A percentile compares a stretch with the other conserved stretches of the same genome.
Evolutionary conservation across 2,797 vertebrate species (phyloP).

Genomic region (Pseudomugil gertrudae): DNA sequence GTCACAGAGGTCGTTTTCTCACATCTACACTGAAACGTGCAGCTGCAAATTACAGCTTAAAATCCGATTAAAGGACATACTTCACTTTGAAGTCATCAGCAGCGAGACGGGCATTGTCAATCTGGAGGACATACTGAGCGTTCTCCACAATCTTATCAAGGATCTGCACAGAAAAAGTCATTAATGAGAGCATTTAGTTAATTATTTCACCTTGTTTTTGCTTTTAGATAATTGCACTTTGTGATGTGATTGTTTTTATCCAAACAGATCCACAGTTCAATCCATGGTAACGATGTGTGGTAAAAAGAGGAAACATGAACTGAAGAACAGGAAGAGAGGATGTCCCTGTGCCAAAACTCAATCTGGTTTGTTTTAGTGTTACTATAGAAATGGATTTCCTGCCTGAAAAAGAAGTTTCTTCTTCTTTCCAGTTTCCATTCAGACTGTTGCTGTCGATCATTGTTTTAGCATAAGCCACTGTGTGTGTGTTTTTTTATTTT

Average conservation of each 20-base stretch:
- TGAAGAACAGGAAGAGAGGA: constrained; percentile 48
- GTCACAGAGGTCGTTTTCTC: constrained; percentile 5
- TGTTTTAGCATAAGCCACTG: constrained; percentile 3
- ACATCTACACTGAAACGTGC: not conserved
- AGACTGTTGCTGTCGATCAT: constrained; percentile 13
- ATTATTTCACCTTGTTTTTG: not conserved
- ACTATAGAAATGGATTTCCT: constrained; percentile 64
- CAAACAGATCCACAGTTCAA: too few species aligned
- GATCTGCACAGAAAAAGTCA: constrained; percentile 78
- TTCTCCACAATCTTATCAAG: constrained; percentile 86
- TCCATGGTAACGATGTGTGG: constrained; percentile 33
- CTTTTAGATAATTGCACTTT: not conserved
- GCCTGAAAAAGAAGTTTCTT: constrained; percentile 28
- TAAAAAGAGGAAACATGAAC: constrained; percentile 61
- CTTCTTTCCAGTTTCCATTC: constrained; percentile 14
- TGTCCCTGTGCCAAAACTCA: constrained; percentile 45
- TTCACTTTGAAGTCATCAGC: constrained; percentile 94
- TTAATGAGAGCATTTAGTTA: not conserved
- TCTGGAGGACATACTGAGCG: constrained; percentile 88
- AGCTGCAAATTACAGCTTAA: not conserved
- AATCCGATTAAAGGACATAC: constrained; percentile 72
- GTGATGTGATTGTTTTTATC: constrained; percentile 9
- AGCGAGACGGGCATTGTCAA: constrained; percentile 93
- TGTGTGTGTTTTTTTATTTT: constrained; percentile 7
- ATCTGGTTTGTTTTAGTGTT: constrained; percentile 65